Evolutionary conservation across 37 sponge, comb jelly and placozoan genomes (phyloP).

Genomic region (Halichondria panicea): DNA sequence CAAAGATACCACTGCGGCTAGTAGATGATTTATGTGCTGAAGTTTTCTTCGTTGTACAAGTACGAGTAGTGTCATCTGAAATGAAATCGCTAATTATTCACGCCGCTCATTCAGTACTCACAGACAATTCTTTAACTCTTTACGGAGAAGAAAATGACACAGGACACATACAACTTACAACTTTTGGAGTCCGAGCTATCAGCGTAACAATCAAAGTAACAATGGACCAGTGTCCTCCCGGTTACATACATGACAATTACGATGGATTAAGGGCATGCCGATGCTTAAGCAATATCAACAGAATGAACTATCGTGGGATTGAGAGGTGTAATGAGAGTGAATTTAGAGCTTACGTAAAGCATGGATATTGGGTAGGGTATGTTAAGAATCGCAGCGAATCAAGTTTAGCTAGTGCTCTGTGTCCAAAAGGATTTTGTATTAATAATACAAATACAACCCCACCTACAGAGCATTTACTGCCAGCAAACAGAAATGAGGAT

Average conservation of each 20-base stretch:
- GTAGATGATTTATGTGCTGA: no score
- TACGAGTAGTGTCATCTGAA: no score
- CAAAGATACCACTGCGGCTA: no score
- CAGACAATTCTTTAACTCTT: no score
- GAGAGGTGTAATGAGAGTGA: background rate
- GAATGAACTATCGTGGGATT: background rate
- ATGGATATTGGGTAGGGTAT: conserved; percentile 60
- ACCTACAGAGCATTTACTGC: background rate
- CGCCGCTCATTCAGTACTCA: no score
- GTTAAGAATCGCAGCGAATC: background rate
- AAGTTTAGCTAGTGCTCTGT: background rate
- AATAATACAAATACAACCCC: background rate
- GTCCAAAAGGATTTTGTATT: conserved; percentile 3
- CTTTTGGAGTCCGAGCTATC: background rate
- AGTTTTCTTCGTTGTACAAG: no score
- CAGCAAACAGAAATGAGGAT: background rate
- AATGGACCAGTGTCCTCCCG: conserved; percentile 58
- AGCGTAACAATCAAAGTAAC: no score
- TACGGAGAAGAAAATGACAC: background rate
- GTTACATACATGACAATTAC: background rate
- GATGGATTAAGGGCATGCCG: no score
- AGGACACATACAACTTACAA: background rate
- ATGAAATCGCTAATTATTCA: no score
- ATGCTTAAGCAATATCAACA: no score
- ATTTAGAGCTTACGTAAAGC: background rate